Evolutionary conservation across 2,797 vertebrate genomes (phyloP).

Genomic region (Nothura maculosa): DNA sequence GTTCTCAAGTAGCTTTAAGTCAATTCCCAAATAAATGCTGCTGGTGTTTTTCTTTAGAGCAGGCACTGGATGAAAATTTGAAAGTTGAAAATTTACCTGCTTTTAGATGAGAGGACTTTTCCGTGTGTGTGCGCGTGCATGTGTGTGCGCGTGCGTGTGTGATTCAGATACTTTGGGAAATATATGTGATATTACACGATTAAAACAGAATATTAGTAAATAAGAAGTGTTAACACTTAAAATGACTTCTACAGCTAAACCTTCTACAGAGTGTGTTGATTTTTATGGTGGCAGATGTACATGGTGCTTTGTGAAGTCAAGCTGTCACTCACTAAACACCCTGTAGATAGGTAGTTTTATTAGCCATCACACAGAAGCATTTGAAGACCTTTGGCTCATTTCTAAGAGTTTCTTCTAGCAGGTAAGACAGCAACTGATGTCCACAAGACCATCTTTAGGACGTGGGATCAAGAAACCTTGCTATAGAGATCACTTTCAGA

Average conservation of each 20-base stretch:
- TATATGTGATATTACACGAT: background rate
- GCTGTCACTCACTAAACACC: accelerated
- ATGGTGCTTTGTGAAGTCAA: accelerated
- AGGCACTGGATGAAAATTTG: background rate
- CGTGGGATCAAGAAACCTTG: background rate
- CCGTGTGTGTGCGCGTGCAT: no score
- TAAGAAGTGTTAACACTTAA: background rate
- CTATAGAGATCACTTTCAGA: accelerated
- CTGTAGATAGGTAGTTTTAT: background rate
- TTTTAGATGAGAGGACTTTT: background rate
- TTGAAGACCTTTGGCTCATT: background rate
- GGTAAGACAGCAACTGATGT: background rate
- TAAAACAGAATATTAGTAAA: background rate
- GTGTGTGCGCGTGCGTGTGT: no score
- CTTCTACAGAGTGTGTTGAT: background rate
- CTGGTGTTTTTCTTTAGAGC: background rate
- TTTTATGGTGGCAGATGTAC: background rate
- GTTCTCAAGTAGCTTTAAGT: background rate
- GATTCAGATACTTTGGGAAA: background rate
- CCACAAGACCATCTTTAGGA: background rate
- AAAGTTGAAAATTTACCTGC: background rate
- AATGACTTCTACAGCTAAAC: background rate
- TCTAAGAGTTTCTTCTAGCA: background rate
- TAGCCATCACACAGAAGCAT: background rate
- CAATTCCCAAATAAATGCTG: background rate